phyloP scores from a whole-genome alignment of 2,113 vertebrate genomes.

The Melospiza georgiana region DNA sequence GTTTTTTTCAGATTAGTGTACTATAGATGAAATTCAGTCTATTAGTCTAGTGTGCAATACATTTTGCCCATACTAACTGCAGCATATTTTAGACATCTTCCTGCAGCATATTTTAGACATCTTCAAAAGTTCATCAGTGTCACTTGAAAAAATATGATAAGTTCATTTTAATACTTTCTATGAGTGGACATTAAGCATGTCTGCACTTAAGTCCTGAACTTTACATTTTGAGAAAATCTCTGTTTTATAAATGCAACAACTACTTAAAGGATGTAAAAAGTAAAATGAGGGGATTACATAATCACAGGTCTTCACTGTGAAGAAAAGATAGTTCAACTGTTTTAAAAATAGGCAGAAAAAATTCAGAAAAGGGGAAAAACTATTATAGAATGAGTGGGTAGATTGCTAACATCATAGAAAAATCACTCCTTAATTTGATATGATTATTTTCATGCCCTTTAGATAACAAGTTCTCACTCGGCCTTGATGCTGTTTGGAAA shows the following conservation, averaged over 20 bases:
- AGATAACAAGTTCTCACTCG: background rate
- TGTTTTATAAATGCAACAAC: background rate
- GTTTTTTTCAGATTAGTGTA: background rate
- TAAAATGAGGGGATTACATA: background rate
- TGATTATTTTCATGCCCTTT: background rate
- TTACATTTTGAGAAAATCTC: background rate
- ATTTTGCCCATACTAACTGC: background rate
- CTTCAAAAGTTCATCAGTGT: background rate
- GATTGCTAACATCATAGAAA: background rate
- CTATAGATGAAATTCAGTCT: background rate
- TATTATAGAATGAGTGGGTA: conserved; percentile 13
- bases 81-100: background rate
- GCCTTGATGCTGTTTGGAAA: background rate
- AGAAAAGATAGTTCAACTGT: background rate
- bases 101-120: background rate
- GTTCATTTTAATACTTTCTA: background rate
- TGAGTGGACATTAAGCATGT: background rate
- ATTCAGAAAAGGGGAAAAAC: background rate
- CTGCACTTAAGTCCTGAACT: background rate
- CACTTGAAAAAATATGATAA: background rate
- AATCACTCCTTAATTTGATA: background rate
- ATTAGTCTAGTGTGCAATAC: background rate
- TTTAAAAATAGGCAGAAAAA: conserved; percentile 7
- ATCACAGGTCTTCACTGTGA: background rate
- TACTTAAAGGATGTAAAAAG: background rate